Evolutionary conservation across 2,113 vertebrate species (phyloP).

Genomic region (Pao palembangensis): DNA sequence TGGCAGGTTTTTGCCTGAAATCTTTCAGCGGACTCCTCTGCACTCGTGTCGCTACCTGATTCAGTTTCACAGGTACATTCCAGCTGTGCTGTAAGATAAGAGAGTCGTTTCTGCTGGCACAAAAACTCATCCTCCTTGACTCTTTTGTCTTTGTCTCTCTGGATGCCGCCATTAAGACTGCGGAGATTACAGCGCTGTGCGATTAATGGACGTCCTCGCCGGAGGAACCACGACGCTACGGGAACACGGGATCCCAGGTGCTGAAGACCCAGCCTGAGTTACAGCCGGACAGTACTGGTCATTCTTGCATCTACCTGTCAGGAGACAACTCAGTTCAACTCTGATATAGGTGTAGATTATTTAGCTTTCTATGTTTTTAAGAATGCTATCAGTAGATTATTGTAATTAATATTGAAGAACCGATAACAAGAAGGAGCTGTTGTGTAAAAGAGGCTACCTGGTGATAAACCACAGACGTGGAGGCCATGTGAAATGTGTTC

Average conservation of each 20-base stretch:
- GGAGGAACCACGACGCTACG: conserved; percentile 46
- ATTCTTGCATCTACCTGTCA: conserved; percentile 44
- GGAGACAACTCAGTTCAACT: conserved; percentile 28
- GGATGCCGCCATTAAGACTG: conserved; percentile 59
- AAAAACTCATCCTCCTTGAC: conserved; percentile 46
- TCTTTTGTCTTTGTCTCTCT: conserved; percentile 49
- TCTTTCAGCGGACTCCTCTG: too few relatives aligned
- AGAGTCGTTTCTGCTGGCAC: conserved; percentile 24
- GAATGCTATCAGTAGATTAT: too few relatives aligned
- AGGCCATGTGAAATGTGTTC: background rate
- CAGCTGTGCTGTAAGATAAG: conserved; percentile 18
- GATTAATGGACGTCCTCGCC: conserved; percentile 59
- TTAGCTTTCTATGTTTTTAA: too few relatives aligned
- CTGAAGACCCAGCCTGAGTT: conserved; percentile 62
- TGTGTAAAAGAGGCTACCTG: background rate
- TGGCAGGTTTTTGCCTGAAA: too few relatives aligned
- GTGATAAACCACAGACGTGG: background rate
- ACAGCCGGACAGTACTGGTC: conserved; percentile 49
- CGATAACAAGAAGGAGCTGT: background rate
- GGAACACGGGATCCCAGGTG: conserved; percentile 51
- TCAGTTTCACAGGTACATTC: too few relatives aligned
- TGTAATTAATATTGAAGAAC: too few relatives aligned
- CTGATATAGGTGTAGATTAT: background rate
- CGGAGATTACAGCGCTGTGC: conserved; percentile 53
- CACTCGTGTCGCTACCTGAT: too few relatives aligned